phyloP scores from a whole-genome alignment of 1,140 invertebrate species.

The Drosophila sturtevanti region DNA sequence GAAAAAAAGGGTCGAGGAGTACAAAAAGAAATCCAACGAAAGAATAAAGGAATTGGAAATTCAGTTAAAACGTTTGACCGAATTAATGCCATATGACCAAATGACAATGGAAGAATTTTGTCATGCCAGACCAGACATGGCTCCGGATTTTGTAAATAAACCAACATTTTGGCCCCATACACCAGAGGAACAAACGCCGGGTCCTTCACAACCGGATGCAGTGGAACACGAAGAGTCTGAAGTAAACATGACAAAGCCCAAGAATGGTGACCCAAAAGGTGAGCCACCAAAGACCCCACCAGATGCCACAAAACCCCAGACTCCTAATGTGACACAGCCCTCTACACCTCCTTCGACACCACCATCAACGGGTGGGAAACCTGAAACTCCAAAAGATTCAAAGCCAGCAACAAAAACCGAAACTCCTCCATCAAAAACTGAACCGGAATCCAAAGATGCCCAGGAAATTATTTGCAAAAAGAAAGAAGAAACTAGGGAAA shows the following conservation, averaged over 20 bases:
- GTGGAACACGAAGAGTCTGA: slow-evolving; percentile 22
- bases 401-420: neutral
- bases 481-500: too few relatives aligned
- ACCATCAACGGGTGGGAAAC: neutral
- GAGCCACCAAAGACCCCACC: slow-evolving; percentile 14
- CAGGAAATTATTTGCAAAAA: too few relatives aligned
- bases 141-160: slow-evolving; percentile 87
- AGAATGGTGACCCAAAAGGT: neutral
- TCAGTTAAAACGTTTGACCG: slow-evolving; percentile 19
- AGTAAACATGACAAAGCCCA: neutral
- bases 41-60: slow-evolving; percentile 38
- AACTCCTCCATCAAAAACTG: neutral
- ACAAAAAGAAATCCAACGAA: slow-evolving; percentile 50
- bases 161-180: slow-evolving; percentile 92
- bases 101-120: slow-evolving; percentile 95
- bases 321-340: too few relatives aligned
- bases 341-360: slow-evolving; percentile 3
- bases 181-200: slow-evolving; percentile 83
- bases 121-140: slow-evolving; percentile 87
- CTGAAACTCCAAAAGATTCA: neutral
- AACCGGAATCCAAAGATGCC: neutral
- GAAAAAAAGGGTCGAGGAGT: slow-evolving; percentile 17
- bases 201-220: slow-evolving; percentile 32
- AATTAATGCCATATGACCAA: slow-evolving; percentile 86
- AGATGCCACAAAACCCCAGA: neutral